Conservation (phyloP, 92 coral and sea anemone species). For the Parazoanthus swiftii region DNA sequence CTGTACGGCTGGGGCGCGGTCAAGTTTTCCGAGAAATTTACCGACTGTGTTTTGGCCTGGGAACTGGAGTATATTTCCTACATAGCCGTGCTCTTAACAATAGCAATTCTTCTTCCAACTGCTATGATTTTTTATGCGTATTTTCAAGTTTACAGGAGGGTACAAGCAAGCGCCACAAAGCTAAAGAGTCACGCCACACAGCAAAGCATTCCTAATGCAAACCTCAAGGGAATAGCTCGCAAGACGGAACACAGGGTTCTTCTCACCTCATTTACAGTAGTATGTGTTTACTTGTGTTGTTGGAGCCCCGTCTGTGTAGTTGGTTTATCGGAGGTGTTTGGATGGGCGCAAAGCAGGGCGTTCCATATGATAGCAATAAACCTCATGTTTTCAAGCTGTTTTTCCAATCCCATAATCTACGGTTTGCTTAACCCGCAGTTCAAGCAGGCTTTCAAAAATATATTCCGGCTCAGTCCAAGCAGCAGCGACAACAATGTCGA, state of each 20-base stretch:
- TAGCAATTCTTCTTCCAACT: conserved; percentile 55
- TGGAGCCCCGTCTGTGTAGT: conserved; percentile 69
- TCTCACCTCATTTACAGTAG: conserved; percentile 70
- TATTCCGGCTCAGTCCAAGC: not conserved
- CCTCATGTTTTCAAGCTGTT: conserved; percentile 60
- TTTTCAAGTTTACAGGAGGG: conserved; percentile 65
- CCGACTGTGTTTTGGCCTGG: conserved; percentile 72
- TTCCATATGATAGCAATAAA: conserved; percentile 47
- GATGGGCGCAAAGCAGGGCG: conserved; percentile 46
- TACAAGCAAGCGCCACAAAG: conserved; percentile 58
- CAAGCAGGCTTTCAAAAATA: conserved; percentile 55
- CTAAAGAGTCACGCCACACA: conserved; percentile 51
- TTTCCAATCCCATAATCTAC: conserved; percentile 73
- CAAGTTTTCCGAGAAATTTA: conserved; percentile 49
- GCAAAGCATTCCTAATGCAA: not conserved
- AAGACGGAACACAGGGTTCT: conserved; percentile 59
- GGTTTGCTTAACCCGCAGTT: conserved; percentile 83
- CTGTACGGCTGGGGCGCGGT: conserved; percentile 83
- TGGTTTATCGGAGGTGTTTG: conserved; percentile 61
- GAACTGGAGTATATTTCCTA: conserved; percentile 52
- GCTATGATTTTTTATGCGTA: conserved; percentile 66
- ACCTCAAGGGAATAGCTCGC: conserved; percentile 15
- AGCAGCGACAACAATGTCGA: not conserved
- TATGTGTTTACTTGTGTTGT: conserved; percentile 68
- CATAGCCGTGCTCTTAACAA: conserved; percentile 59